Conservation (phyloP, 2,797 vertebrate genomes). For the Pseudocheirus occidentalis region DNA sequence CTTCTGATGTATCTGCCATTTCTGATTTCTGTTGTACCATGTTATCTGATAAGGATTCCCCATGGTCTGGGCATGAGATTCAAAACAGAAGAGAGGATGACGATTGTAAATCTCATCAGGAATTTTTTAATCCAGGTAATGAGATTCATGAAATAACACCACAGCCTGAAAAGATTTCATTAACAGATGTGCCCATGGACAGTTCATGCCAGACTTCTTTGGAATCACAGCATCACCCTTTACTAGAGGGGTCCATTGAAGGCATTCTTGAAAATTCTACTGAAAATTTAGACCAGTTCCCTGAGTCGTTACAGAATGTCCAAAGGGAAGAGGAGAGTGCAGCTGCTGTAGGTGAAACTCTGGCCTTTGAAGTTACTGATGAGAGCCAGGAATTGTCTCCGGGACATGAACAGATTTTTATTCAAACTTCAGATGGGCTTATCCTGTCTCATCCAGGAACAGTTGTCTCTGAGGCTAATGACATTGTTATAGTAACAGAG, state of each 20-base stretch:
- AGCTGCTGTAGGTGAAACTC: constrained; percentile 61
- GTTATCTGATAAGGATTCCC: not conserved
- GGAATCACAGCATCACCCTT: not conserved
- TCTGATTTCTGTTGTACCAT: fast-evolving
- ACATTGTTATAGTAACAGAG: constrained; percentile 86
- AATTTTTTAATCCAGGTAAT: constrained; percentile 64
- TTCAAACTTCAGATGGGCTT: constrained; percentile 87
- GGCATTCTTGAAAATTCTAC: constrained; percentile 25
- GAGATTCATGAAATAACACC: constrained; percentile 77
- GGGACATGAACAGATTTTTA: constrained; percentile 86
- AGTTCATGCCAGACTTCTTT: constrained; percentile 36
- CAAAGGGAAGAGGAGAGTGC: constrained; percentile 36
- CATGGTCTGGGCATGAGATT: not conserved
- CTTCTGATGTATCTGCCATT: not conserved
- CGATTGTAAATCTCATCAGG: not conserved
- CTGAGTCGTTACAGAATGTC: not conserved
- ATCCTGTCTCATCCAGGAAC: constrained; percentile 86
- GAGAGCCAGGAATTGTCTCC: constrained; percentile 79
- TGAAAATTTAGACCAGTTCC: not conserved
- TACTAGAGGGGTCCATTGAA: not conserved
- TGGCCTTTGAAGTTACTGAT: constrained; percentile 82
- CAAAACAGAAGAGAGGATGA: not conserved
- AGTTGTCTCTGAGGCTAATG: constrained; percentile 83
- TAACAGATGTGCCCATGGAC: constrained; percentile 61
- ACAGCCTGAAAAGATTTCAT: constrained; percentile 80